Base-by-base conservation (phyloP, 2,113 vertebrate genomes). In the Lophius piscatorius region DNA sequence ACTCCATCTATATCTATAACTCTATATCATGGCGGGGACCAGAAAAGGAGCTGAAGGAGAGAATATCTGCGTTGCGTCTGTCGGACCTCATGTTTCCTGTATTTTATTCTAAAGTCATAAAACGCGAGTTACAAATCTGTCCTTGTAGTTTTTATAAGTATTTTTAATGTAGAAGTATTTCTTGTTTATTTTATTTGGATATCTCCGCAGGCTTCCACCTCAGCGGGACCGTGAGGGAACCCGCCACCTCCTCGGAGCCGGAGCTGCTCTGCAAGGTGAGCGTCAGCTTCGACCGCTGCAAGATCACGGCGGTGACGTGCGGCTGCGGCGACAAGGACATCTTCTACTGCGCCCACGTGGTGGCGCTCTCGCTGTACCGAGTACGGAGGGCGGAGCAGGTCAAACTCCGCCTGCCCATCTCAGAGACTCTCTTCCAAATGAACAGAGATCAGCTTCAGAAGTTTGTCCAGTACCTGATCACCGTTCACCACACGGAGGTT, bases 211-310 rank as follows among this genome's bases (percentile, higher is more conserved):
- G 96, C 74, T 98, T 98, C 73, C 96, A 98, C 82, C 91, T 98
- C 84, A 98, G 95, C 34, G 96, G 96, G 81, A 98, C 95, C 5
- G 95, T 97, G 9, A 94, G 94, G 57, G 96, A 98, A 62, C 94
- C 94, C 16, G 93, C 95, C 82, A 88, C 94, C 52, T 76, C 94
- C 35, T 94, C 95, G 45, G 96, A 98, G 91, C 91, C 93, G 58
- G 85, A 87, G 69, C 66, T 81, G 23, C 86, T 98, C 90, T 98
- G 95, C 93, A 97, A 93, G 74, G 96, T 98, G 82, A 96, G 95
- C 89, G 95, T 98, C 90, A 97, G 96, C 92, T 98, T 98, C 88
- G 96, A 98, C 91, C 96, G 96, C 91, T 98, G 96, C 92, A 98
- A 98, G 84, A 98, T 98, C 94, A 98, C 96, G 63, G 95, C 96